Conservation (phyloP, 2,888 invertebrate species). For the Limnephilus rhombicus region DNA sequence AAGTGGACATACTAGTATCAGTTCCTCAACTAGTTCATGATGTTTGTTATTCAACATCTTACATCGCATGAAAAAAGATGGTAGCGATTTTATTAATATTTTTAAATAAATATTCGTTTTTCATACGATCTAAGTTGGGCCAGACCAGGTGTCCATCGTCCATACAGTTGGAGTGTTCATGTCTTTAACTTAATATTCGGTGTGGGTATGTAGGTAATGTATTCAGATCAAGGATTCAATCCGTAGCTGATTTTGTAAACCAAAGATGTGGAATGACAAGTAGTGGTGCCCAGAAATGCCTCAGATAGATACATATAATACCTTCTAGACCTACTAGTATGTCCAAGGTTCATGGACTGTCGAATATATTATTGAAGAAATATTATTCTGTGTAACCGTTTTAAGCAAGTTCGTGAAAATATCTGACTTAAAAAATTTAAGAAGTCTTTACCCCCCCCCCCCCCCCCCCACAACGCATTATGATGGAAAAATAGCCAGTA, state of each 20-base stretch:
- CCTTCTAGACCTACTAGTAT: too few species aligned
- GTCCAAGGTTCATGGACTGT: not conserved
- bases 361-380: not conserved
- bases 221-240: constrained; percentile 4
- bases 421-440: not conserved
- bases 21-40: not conserved
- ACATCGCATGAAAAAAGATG: not conserved
- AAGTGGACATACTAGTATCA: not conserved
- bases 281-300: not conserved
- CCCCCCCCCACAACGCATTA: too few species aligned
- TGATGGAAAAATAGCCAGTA: too few species aligned
- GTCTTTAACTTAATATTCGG: constrained; percentile 19
- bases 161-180: too few species aligned
- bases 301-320: too few species aligned
- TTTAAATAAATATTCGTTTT: too few species aligned
- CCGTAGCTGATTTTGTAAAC: constrained; percentile 41
- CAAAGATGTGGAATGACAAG: not conserved
- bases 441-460: too few species aligned
- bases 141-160: constrained; percentile 2
- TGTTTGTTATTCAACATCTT: not conserved
- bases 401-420: not conserved
- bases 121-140: too few species aligned
- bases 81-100: too few species aligned
- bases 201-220: constrained; percentile 18
- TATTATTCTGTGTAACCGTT: too few species aligned